Evolutionary conservation across 2,888 invertebrate genomes (phyloP), one percentile per base, ranked within the genome.

Genomic region (Campoletis raptor): DNA sequence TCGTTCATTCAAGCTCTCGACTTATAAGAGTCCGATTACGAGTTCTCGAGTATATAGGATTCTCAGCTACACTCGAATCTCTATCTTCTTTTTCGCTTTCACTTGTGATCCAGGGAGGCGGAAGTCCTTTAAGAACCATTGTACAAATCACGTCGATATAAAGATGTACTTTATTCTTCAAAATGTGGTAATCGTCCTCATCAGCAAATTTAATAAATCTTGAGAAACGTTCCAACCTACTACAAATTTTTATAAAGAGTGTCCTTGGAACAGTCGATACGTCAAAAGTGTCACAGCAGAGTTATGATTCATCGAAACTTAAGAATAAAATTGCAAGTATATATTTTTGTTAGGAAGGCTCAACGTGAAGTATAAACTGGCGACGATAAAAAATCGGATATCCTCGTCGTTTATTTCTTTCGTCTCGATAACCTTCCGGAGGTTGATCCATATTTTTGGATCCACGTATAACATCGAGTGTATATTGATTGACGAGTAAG

Each of bases 21-120:
- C 81, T 83, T 66, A 61, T 73, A 52, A 83, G 77, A 83, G 73
- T 67, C 77, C 81, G 86, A 86, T 86, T 86, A 83, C 76, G 78
- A 86, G 74, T 86, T 76, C 72, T 78, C 45, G 15, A 9, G 8
- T 42, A n/a, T 54, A 30, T 40, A 42, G 21, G 9, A 24, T 18
- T 54, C 24, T 15, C 0, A 45, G 42, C 24, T 57, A 54, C 52
- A 69, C 57, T 57, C 52, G 7, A 57, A 70, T 45, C 85, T 54
- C 42, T 45, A 52, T 70, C 80, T 69, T 69, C n/a, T 76, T 52
- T 83, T 66, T 64, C 70, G n/a, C 45, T 54, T 86, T 77, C 80
- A 83, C 77, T 30, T 21, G 70, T 21, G 70, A 48, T 72, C 12
- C 80, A 80, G 72, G 48, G 48, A 61, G 48, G 80, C 37, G 72